Conservation (phyloP, 2,888 invertebrate species). For the Brenthis hecate region DNA sequence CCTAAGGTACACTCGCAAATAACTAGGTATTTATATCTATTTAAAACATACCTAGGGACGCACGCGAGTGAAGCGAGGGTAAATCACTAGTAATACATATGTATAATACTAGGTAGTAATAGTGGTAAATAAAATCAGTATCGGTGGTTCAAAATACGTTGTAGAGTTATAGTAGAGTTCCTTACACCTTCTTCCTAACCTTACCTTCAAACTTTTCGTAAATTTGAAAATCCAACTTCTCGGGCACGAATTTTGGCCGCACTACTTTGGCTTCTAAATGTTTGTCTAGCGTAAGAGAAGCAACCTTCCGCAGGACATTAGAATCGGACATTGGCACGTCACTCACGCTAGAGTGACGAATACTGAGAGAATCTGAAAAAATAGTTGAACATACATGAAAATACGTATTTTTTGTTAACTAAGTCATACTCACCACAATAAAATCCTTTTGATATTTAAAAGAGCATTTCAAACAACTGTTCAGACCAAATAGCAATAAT, state of each 20-base stretch:
- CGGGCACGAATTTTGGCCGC: conserved; percentile 90
- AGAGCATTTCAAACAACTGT: too few relatives aligned
- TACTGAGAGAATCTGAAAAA: conserved; percentile 57
- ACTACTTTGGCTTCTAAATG: conserved; percentile 85
- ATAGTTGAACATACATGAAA: not conserved
- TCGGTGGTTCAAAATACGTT: not conserved
- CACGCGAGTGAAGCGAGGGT: too few relatives aligned
- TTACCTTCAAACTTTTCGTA: conserved; percentile 97
- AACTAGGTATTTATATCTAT: too few relatives aligned
- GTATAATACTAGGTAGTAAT: too few relatives aligned
- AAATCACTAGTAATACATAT: too few relatives aligned
- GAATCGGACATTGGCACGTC: conserved; percentile 80
- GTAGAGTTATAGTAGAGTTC: not conserved
- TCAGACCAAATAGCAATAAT: too few relatives aligned
- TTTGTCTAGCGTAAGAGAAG: conserved; percentile 90
- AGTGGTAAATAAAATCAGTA: too few relatives aligned
- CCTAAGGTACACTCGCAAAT: too few relatives aligned
- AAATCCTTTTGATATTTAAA: too few relatives aligned
- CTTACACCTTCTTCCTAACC: conserved; percentile 85
- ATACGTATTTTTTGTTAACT: not conserved
- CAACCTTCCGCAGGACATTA: conserved; percentile 91
- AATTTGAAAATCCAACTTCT: conserved; percentile 92
- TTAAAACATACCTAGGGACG: too few relatives aligned
- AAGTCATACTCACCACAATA: too few relatives aligned
- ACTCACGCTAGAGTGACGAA: conserved; percentile 75